These are phyloP conservation scores for Drosophila ustulata DNA, from an alignment of 2,888 invertebrate genomes.

Conservation along the genomic window DNA sequence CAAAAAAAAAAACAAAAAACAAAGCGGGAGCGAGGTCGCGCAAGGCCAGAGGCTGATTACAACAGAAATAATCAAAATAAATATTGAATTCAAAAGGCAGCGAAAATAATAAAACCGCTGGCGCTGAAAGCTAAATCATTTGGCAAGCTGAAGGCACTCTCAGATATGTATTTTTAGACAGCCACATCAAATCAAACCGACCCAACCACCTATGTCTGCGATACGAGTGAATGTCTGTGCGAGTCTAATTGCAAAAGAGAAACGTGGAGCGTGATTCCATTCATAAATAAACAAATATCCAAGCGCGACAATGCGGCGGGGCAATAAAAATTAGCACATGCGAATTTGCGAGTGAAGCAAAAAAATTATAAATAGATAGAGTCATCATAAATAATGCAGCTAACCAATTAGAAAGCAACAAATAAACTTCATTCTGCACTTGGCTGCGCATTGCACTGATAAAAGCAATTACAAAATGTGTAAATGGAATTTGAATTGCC, in stretches of 20 bases:
- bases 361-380: conserved; percentile 59
- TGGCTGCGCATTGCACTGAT: conserved; percentile 33
- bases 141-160: conserved; percentile 44
- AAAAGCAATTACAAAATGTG: conserved; percentile 56
- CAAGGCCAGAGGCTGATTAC: conserved; percentile 25
- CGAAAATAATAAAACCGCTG: conserved; percentile 9
- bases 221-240: not conserved
- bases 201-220: conserved; percentile 1
- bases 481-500: conserved; percentile 54
- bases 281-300: conserved; percentile 56
- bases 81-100: conserved; percentile 42
- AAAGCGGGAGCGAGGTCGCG: not conserved
- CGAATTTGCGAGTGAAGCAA: conserved; percentile 11
- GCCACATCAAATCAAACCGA: conserved; percentile 61
- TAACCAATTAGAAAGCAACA: conserved; percentile 60
- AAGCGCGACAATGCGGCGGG: conserved; percentile 45
- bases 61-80: conserved; percentile 52
- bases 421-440: conserved; percentile 35
- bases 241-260: conserved; percentile 10
- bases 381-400: conserved; percentile 60
- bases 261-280: conserved; percentile 33
- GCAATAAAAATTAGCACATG: conserved; percentile 66
- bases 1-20: not conserved
- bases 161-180: conserved; percentile 48
- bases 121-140: conserved; percentile 35